phyloP scores from a whole-genome alignment of 2,113 vertebrate species.

The Mastomys natalensis region DNA sequence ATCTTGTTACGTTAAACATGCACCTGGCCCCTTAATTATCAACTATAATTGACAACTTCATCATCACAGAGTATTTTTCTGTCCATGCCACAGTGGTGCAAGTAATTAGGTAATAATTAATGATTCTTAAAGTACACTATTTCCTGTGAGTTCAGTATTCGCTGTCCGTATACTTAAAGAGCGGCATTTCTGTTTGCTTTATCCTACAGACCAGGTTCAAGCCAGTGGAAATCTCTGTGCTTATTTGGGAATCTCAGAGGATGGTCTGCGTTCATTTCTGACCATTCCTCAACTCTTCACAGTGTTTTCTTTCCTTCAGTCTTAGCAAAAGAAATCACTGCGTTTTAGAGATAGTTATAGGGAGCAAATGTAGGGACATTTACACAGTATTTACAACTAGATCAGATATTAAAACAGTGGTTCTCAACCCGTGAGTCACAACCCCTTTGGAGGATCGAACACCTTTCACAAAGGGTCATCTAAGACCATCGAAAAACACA shows the following conservation, averaged over 20 bases:
- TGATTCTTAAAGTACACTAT: conserved; percentile 79
- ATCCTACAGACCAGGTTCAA: conserved; percentile 1
- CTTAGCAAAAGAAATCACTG: conserved; percentile 20
- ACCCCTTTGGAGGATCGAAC: background rate
- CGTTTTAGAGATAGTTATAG: background rate
- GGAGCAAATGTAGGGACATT: background rate
- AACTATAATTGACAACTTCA: conserved; percentile 86
- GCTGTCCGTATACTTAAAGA: conserved; percentile 73
- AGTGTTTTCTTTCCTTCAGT: conserved; percentile 7
- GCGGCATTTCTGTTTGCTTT: conserved; percentile 58
- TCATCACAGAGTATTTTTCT: conserved; percentile 80
- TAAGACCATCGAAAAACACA: background rate
- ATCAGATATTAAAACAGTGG: background rate
- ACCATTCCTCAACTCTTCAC: conserved; percentile 27
- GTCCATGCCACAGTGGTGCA: conserved; percentile 77
- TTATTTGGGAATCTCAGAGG: conserved; percentile 16
- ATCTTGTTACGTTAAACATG: conserved; percentile 87
- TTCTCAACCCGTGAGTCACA: background rate
- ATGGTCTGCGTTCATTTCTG: conserved; percentile 25
- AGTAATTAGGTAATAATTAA: conserved; percentile 87
- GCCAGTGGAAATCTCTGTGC: conserved; percentile 28
- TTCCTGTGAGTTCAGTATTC: conserved; percentile 80
- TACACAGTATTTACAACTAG: background rate
- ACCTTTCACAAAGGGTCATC: background rate
- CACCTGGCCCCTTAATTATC: conserved; percentile 87